Conservation (phyloP, 2,888 invertebrate genomes). For the Allygus modestus region DNA sequence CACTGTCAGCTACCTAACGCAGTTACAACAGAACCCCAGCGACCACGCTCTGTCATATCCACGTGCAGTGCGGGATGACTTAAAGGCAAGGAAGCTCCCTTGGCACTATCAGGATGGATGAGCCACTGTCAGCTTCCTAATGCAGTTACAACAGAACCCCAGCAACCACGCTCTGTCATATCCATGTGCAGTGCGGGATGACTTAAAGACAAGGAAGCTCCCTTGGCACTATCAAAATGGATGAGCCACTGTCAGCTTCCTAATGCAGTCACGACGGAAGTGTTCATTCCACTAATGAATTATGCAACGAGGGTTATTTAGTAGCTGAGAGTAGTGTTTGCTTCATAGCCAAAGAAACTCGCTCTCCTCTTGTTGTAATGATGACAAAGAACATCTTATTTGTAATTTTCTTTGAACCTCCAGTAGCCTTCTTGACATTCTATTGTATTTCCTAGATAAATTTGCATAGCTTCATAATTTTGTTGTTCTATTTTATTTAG, state of each 20-base stretch:
- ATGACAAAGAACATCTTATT: conserved; percentile 49
- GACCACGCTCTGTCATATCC: too few species aligned
- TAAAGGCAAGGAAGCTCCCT: too few species aligned
- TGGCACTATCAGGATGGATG: too few species aligned
- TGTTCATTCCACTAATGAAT: conserved; percentile 52
- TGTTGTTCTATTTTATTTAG: too few species aligned
- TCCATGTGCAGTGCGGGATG: too few species aligned
- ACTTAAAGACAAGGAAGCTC: background rate
- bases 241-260: conserved; percentile 43
- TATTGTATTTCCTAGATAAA: background rate
- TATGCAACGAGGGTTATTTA: conserved; percentile 50
- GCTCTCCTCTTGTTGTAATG: conserved; percentile 29
- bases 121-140: too few species aligned
- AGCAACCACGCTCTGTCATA: too few species aligned
- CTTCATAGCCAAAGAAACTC: conserved; percentile 25
- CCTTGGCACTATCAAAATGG: background rate
- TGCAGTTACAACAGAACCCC: too few species aligned
- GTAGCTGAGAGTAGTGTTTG: conserved; percentile 29
- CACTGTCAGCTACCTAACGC: too few species aligned
- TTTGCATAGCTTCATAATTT: too few species aligned
- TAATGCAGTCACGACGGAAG: conserved; percentile 56
- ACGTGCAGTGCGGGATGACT: too few species aligned
- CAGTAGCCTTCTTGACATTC: background rate
- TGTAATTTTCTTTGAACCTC: conserved; percentile 31
- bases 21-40: too few species aligned